Evolutionary conservation across 2,113 vertebrate species (phyloP).

Genomic region (Ageneiosus marmoratus): DNA sequence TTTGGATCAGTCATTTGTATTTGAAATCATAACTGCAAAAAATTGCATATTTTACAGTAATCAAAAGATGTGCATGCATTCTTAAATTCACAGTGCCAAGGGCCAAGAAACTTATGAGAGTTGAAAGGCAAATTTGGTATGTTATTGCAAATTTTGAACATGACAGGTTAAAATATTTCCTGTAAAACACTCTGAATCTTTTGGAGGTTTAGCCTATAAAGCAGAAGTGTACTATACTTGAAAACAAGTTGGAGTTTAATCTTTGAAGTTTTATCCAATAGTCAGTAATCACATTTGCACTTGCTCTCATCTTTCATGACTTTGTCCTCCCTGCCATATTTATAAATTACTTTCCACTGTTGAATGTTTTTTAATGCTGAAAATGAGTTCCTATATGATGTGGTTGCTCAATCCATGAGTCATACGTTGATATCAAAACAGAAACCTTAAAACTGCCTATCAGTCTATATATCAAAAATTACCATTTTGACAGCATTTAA

Average conservation of each 20-base stretch:
- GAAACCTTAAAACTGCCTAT: conserved; percentile 10
- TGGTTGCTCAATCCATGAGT: conserved; percentile 15
- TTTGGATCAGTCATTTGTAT: conserved; percentile 41
- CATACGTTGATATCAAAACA: conserved; percentile 32
- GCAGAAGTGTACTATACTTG: conserved; percentile 14
- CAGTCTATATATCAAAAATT: background rate
- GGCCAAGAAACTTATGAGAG: conserved; percentile 6
- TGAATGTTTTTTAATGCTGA: conserved; percentile 40
- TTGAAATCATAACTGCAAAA: conserved; percentile 33
- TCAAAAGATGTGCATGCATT: conserved; percentile 46
- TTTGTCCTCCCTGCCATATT: conserved; percentile 35
- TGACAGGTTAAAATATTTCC: conserved; percentile 20
- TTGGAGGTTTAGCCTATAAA: conserved; percentile 16
- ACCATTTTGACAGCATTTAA: conserved; percentile 1
- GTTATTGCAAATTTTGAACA: conserved; percentile 32
- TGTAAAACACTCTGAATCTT: conserved; percentile 27
- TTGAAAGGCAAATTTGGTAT: conserved; percentile 30
- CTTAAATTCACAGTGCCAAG: conserved; percentile 46
- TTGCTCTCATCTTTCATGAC: background rate
- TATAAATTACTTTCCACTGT: conserved; percentile 36
- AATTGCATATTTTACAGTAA: conserved; percentile 17
- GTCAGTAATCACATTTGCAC: conserved; percentile 33
- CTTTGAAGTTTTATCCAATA: conserved; percentile 37
- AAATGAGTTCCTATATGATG: conserved; percentile 31
- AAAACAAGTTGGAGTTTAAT: conserved; percentile 32